A percentile compares a stretch with the other conserved stretches of the same genome.
Conservation (phyloP, 2,113 vertebrate species). For the Psephotus haematonotus region DNA sequence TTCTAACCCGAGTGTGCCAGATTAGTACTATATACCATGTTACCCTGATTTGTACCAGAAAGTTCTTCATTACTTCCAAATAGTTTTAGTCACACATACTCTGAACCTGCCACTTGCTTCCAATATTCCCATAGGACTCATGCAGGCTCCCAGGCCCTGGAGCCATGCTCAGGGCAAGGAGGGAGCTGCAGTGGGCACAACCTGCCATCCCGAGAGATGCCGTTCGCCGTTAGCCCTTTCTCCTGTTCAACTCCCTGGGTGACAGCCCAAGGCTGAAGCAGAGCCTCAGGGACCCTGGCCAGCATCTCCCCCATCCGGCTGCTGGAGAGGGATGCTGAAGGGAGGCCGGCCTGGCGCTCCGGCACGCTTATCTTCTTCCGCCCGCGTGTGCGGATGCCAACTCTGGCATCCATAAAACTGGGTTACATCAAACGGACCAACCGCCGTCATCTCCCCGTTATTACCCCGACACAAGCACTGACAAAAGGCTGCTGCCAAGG, state of each 20-base stretch:
- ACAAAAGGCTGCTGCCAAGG: conserved; percentile 66
- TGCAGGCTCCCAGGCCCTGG: rapidly evolving
- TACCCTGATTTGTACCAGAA: background rate
- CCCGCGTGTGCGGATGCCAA: conserved; percentile 38
- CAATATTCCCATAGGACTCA: background rate
- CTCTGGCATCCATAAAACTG: conserved; percentile 28
- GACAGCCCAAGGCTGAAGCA: background rate
- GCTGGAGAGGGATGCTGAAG: background rate
- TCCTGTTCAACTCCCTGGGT: rapidly evolving
- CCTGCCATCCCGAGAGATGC: rapidly evolving
- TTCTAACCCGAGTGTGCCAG: background rate
- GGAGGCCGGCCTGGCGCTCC: background rate
- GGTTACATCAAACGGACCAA: conserved; percentile 69
- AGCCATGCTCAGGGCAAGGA: rapidly evolving
- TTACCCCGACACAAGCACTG: conserved; percentile 57
- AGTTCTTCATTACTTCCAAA: background rate
- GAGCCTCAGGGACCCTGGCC: background rate
- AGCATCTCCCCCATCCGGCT: background rate
- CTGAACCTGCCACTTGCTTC: background rate
- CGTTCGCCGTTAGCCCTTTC: background rate
- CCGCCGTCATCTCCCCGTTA: conserved; percentile 56
- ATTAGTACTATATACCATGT: background rate
- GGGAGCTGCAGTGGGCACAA: background rate
- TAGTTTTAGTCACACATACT: background rate
- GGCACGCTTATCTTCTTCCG: conserved; percentile 55